Evolutionary conservation across 2,797 vertebrate genomes (phyloP), one percentile per base, ranked within the genome.

Genomic region (Streptopelia turtur): DNA sequence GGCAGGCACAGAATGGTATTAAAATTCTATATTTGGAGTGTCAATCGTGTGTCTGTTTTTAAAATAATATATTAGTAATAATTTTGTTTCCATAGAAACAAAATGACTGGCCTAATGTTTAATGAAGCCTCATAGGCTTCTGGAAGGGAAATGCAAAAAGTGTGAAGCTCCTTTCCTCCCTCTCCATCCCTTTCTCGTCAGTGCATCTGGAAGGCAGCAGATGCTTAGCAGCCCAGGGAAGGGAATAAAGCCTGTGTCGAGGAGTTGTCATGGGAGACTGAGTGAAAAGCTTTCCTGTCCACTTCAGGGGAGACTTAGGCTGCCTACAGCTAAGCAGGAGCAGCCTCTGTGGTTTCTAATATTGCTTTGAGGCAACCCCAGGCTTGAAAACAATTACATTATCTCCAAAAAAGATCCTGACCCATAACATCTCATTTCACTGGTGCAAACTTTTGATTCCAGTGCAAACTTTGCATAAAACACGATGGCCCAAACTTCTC

Each of bases 1-100:
- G 87, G 75, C 91, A 91, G 96, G 76, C 5, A 9, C 70, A 86
- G 87, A 95, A 97, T 41, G 95, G 93, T 96, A 97, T 97, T 97
- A 97, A 97, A 97, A 91, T 96, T 97, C 94, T 97, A 95, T 97
- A 96, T 97, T 97, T 97, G 96, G 96, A 97, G 94, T 97, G 96
- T 97, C 96, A 94, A 86, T 89, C 11, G 79, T 85, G 90, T 96
- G 90, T 95, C 94, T 95, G 90, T 83, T 97, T 97, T 96, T 90
- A 88, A 94, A 97, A 96, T 95, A 91, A 87, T 91, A 45, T 81
- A 95, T 97, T 97, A 95, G 83, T 90, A 91, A 96, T 97, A 95
- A 96, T 93, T 90, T 88, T 90, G 89, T 95, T 96, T 95, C 95
- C 92, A 89, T 96, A 61, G 92, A 93, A 93, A 95, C 92, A 89